These are phyloP conservation scores for Euschistus heros DNA, from an alignment of 1,140 invertebrate species.

Conservation along the genomic window DNA sequence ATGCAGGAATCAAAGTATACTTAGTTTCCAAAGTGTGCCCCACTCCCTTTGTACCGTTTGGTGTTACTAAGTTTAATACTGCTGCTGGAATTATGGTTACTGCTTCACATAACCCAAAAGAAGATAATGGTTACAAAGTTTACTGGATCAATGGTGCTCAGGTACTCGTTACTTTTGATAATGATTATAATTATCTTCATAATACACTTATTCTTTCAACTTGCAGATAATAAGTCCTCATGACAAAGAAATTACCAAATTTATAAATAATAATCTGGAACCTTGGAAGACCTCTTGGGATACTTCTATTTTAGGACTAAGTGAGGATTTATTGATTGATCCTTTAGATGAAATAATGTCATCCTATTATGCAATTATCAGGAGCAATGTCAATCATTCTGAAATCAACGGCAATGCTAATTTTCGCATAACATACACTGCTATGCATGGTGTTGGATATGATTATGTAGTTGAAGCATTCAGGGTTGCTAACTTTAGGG, in stretches of 20 bases:
- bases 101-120: constrained; percentile 97
- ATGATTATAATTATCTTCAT: too few species aligned
- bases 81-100: constrained; percentile 90
- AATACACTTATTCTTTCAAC: neutral
- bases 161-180: constrained; percentile 32
- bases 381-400: constrained; percentile 34
- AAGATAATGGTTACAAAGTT: constrained; percentile 99
- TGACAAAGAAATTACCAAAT: constrained; percentile 75
- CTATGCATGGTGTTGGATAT: constrained; percentile 96
- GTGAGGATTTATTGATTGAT: constrained; percentile 39
- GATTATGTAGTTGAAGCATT: constrained; percentile 67
- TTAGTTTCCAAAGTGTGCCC: constrained; percentile 73
- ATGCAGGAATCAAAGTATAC: constrained; percentile 66
- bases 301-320: constrained; percentile 32
- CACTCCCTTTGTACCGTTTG: constrained; percentile 90
- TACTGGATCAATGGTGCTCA: constrained; percentile 93
- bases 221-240: constrained; percentile 80
- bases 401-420: constrained; percentile 29
- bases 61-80: constrained; percentile 55
- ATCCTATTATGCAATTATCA: constrained; percentile 44
- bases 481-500: constrained; percentile 59
- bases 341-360: constrained; percentile 48
- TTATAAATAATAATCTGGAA: constrained; percentile 66
- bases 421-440: constrained; percentile 69
- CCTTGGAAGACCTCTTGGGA: constrained; percentile 61